Evolutionary conservation across 2,888 invertebrate genomes (phyloP).

Genomic region (Fissipunctia ypsillon): DNA sequence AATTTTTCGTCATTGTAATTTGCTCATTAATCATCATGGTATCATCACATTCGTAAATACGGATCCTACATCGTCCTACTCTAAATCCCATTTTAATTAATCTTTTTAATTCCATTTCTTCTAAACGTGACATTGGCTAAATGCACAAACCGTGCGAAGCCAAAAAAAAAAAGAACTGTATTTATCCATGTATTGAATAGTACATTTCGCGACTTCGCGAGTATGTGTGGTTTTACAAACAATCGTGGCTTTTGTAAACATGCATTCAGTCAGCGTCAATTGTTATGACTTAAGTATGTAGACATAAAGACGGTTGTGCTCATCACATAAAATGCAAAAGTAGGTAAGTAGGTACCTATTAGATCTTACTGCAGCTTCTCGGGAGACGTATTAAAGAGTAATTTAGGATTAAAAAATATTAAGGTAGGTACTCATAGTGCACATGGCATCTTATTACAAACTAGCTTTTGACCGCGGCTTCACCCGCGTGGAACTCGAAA

Average conservation of each 20-base stretch:
- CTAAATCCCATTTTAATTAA: too few species aligned
- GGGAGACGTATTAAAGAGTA: too few species aligned
- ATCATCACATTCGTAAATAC: too few species aligned
- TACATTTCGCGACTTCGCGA: slow-evolving; percentile 16
- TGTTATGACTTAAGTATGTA: slow-evolving; percentile 44
- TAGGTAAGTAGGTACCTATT: not conserved
- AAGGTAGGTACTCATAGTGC: too few species aligned
- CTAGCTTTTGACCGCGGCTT: not conserved
- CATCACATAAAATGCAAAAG: slow-evolving; percentile 1
- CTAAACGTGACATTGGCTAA: too few species aligned
- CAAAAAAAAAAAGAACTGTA: too few species aligned
- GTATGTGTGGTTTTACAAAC: slow-evolving; percentile 34
- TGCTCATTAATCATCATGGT: too few species aligned
- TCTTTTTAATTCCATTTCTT: too few species aligned
- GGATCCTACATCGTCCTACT: too few species aligned
- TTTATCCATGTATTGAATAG: not conserved
- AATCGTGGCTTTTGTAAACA: slow-evolving; percentile 53
- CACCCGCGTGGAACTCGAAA: fast-evolving
- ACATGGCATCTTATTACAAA: not conserved
- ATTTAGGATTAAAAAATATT: not conserved
- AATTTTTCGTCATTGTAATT: too few species aligned
- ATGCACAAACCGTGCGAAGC: too few species aligned
- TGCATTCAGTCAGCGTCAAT: slow-evolving; percentile 39
- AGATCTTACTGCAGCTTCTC: not conserved
- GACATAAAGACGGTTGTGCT: slow-evolving; percentile 8